A percentile compares a stretch with the other conserved stretches of the same genome.
These are phyloP conservation scores for Arctopsyche grandis DNA, from an alignment of 1,140 invertebrate genomes.

Conservation along the genomic window DNA sequence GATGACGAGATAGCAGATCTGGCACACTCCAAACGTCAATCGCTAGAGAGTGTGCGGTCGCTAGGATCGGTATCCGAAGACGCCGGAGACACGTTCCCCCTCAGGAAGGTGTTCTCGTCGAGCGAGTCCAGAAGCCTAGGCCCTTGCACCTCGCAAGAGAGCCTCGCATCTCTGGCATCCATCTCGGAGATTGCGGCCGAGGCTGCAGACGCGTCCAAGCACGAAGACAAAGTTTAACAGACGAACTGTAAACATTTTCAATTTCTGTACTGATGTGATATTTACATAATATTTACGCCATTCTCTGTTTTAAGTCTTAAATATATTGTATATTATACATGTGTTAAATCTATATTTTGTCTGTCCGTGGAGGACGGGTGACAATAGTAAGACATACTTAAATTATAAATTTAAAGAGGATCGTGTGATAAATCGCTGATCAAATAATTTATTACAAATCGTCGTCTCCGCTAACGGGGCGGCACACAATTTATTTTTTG, in stretches of 20 bases:
- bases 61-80: conserved; percentile 65
- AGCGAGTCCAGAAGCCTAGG: conserved; percentile 61
- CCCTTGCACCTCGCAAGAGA: conserved; percentile 62
- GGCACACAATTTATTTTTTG: conserved; percentile 30
- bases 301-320: conserved; percentile 18
- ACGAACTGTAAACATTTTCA: background rate
- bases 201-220: background rate
- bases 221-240: background rate
- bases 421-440: conserved; percentile 10
- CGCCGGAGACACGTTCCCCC: conserved; percentile 58
- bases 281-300: conserved; percentile 15
- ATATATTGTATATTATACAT: conserved; percentile 4
- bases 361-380: background rate
- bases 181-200: conserved; percentile 58
- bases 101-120: conserved; percentile 62
- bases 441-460: background rate
- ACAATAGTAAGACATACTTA: background rate
- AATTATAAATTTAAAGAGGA: background rate
- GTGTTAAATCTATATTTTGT: conserved; percentile 16
- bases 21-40: conserved; percentile 60
- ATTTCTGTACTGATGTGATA: conserved; percentile 16
- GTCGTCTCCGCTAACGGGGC: background rate
- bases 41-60: conserved; percentile 61
- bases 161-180: conserved; percentile 63
- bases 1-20: conserved; percentile 64